A percentile compares a stretch with the other conserved stretches of the same genome.
Evolutionary conservation across 2,797 vertebrate genomes (phyloP).

Genomic region (Threskiornis aethiopicus): DNA sequence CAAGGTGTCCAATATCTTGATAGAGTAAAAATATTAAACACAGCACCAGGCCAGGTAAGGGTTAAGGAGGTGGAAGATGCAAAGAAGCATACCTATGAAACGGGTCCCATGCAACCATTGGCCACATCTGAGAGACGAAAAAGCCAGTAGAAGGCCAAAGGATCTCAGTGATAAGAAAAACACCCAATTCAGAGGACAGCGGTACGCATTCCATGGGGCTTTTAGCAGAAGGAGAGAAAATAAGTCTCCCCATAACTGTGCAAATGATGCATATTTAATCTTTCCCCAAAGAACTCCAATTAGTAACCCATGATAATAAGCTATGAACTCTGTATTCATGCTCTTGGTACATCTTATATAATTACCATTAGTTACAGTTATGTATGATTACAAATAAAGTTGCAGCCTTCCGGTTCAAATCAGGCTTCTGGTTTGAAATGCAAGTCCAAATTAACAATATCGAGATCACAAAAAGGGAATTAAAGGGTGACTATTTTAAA

Average conservation of each 20-base stretch:
- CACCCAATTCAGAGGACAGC: not conserved
- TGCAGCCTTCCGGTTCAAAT: not conserved
- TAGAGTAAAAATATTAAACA: not conserved
- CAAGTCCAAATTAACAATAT: not conserved
- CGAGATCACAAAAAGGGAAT: not conserved
- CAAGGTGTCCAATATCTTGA: not conserved
- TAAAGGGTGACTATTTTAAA: not conserved
- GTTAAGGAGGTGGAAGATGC: not conserved
- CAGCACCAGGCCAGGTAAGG: not conserved
- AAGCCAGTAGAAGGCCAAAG: not conserved
- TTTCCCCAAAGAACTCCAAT: not conserved
- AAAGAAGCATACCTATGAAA: not conserved
- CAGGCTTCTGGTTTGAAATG: not conserved
- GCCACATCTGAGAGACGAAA: not conserved
- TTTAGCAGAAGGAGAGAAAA: not conserved
- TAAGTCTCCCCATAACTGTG: not conserved
- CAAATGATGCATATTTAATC: not conserved
- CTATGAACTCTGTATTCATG: not conserved
- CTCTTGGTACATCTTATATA: not conserved
- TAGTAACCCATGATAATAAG: not conserved
- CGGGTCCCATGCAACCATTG: not conserved
- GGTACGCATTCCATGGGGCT: not conserved
- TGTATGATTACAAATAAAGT: not conserved
- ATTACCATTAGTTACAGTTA: not conserved
- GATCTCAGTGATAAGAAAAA: not conserved